phyloP scores from a whole-genome alignment of 2,797 vertebrate species.

The Tragelaphus eurycerus region DNA sequence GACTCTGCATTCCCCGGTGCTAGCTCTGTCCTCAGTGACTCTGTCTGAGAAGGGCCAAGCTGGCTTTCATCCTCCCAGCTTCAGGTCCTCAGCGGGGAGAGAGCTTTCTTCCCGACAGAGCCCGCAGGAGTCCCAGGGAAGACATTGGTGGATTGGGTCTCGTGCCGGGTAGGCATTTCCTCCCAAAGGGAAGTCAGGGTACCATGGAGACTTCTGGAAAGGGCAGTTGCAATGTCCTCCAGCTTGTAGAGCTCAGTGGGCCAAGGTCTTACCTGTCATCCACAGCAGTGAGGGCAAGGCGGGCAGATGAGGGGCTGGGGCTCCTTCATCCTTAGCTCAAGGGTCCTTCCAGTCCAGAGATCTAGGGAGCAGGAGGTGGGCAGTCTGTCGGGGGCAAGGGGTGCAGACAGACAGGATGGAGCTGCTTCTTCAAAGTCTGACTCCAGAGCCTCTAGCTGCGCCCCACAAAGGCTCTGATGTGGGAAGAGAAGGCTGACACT shows the following conservation, averaged over 20 bases:
- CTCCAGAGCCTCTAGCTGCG: not conserved
- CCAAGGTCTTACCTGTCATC: not conserved
- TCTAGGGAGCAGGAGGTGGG: not conserved
- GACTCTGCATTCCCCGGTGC: too few relatives aligned
- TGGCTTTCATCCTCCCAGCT: not conserved
- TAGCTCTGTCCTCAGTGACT: fast-evolving
- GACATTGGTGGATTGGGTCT: fast-evolving
- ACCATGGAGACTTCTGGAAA: not conserved
- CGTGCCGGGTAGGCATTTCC: not conserved
- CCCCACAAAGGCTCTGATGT: not conserved
- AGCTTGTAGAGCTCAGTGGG: not conserved
- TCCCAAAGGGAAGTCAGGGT: not conserved
- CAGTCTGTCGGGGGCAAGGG: not conserved
- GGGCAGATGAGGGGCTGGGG: fast-evolving
- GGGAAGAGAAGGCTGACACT: fast-evolving
- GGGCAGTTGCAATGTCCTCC: not conserved
- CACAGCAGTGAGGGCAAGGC: fast-evolving
- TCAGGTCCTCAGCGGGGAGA: too few relatives aligned
- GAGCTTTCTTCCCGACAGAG: fast-evolving
- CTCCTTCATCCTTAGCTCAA: not conserved
- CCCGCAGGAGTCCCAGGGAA: not conserved
- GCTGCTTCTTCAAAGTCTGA: not conserved
- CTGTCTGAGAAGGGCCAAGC: not conserved
- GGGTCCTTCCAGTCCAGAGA: not conserved
- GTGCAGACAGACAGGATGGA: not conserved